Conservation (phyloP, 2,113 vertebrate species). For the Semnornis frantzii region DNA sequence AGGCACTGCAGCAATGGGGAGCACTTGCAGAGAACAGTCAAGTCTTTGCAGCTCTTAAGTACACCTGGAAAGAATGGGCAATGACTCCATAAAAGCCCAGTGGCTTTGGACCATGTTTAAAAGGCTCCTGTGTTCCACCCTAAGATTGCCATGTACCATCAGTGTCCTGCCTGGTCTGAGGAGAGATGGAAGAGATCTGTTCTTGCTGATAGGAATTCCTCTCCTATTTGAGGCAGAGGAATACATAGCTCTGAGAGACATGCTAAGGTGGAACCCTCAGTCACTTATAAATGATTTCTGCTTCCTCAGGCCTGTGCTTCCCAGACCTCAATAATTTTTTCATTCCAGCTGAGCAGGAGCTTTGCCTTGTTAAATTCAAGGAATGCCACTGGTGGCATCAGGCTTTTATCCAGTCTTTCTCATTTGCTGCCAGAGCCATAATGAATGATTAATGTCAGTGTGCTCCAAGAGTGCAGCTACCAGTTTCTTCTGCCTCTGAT, state of each 20-base stretch:
- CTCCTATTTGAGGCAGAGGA: background rate
- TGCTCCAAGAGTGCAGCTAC: background rate
- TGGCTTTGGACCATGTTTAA: fast-evolving
- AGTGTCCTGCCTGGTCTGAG: background rate
- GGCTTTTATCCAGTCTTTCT: conserved; percentile 44
- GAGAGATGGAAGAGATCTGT: fast-evolving
- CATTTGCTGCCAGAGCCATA: conserved; percentile 23
- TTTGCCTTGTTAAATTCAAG: conserved; percentile 50
- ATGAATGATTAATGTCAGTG: conserved; percentile 36
- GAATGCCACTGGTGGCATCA: background rate
- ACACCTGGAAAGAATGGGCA: background rate
- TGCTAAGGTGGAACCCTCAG: background rate
- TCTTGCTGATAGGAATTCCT: background rate
- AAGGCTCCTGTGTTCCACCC: background rate
- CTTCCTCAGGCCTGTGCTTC: background rate
- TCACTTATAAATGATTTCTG: conserved; percentile 18
- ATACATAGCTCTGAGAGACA: background rate
- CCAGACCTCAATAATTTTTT: conserved; percentile 14
- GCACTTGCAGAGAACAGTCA: background rate
- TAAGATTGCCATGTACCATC: background rate
- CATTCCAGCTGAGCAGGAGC: conserved; percentile 11
- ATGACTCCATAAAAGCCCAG: background rate
- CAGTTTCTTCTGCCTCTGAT: background rate
- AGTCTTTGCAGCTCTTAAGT: background rate
- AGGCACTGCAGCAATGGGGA: background rate